Conservation (phyloP, 2,797 vertebrate genomes). For the Alca torda region DNA sequence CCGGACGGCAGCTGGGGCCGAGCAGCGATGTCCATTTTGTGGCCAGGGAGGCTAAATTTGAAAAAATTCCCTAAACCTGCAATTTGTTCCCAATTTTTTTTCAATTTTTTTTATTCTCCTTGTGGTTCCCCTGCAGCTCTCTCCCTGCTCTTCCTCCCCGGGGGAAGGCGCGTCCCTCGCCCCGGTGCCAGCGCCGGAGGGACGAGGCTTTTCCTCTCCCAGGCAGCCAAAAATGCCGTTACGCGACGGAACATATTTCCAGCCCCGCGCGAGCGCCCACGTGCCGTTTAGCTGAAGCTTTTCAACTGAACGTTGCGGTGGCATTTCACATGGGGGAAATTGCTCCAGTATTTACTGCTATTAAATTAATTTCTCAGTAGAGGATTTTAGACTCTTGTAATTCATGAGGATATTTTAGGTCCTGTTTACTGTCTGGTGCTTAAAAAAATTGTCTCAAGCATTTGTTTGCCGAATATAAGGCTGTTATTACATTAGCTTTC, state of each 20-base stretch:
- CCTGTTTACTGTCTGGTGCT: slow-evolving; percentile 65
- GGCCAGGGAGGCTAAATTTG: not conserved
- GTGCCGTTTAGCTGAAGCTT: slow-evolving; percentile 6
- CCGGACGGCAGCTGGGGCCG: not conserved
- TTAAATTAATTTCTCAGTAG: slow-evolving; percentile 58
- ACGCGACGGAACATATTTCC: not conserved
- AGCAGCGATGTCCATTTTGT: not conserved
- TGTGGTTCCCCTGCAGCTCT: not conserved
- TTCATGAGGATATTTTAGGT: slow-evolving; percentile 65
- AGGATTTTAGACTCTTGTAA: slow-evolving; percentile 58
- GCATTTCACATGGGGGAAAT: slow-evolving; percentile 46
- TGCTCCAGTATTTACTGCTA: slow-evolving; percentile 44
- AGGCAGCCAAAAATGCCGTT: fast-evolving
- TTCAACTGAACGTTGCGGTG: not conserved
- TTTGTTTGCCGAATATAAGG: slow-evolving; percentile 64
- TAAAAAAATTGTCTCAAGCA: slow-evolving; percentile 63
- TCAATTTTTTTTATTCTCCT: not conserved
- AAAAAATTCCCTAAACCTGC: not conserved
- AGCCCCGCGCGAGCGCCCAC: not conserved
- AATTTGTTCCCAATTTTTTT: not conserved
- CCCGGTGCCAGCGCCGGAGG: fast-evolving
- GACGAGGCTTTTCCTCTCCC: not conserved
- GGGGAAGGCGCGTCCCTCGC: not conserved
- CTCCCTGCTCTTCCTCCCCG: fast-evolving
- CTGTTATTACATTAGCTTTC: slow-evolving; percentile 58